Base-by-base conservation (phyloP, 2,113 vertebrate species). In the Scomber japonicus region DNA sequence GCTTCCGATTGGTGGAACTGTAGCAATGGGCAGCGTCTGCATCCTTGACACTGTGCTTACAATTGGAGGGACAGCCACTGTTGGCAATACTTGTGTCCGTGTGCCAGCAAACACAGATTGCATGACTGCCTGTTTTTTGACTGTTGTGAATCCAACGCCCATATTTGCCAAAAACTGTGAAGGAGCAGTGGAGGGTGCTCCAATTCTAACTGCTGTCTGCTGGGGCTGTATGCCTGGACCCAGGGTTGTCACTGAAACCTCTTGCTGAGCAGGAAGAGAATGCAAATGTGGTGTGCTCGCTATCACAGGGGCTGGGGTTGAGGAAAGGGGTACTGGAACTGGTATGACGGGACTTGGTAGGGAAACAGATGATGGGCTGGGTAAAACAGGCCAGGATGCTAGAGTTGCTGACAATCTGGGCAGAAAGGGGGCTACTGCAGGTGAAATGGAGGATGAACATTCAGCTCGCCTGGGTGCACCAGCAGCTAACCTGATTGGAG, bases 11-110 rank as follows among this genome's bases (percentile, higher is more conserved):
- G 96, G 93, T 82, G 95, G 88, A 78, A 96, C 93, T 40, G 94
- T 96, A 66, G 96, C 91, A 0, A 94, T 66, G 1, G 97, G 95
- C 75, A 96, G 82, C 76, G 95, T 91, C 90, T 95, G 93, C 48
- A 90, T 89, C 80, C 93, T 90, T 14, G 92, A 89, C n/a, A 80
- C 87, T 51, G 87, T 51, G 84, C 92, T 95, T 21, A 92, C 93
- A 80, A 95, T 92, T 56, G 96, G 95, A 80, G 95, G 95, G 60
- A 95, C 92, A 46, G 93, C 94, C 81, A 96, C 95, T 88, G 96
- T 95, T 71, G 95, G 94, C 11, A 91, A 45, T 45, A 88, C 73
- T 69, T 86, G 91, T 70, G 89, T 90, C 59, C 67, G 78, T 6
- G 88, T 82, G 24, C 88, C 72, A 53, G 86, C 16, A 40, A 82